phyloP scores from a whole-genome alignment of 2,797 vertebrate genomes.

The Leptatherina wallacei region DNA sequence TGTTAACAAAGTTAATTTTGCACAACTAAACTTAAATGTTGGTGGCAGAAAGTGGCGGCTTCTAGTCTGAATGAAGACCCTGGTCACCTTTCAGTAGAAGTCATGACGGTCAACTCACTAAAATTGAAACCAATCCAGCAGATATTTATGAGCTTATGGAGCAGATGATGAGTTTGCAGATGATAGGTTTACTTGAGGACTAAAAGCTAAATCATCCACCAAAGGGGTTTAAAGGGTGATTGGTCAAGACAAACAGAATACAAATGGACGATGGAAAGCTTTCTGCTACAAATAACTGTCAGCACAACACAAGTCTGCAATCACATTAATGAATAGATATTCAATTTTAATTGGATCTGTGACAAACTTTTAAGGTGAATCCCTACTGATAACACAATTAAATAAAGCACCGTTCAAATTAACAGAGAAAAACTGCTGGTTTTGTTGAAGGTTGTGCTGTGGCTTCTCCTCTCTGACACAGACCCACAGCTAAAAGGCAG shows the following conservation, averaged over 20 bases:
- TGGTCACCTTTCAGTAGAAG: background rate
- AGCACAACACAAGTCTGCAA: background rate
- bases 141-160: background rate
- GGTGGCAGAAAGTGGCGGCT: background rate
- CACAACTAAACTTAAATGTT: background rate
- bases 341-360: background rate
- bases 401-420: background rate
- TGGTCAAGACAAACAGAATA: background rate
- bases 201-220: background rate
- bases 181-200: background rate
- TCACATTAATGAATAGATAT: background rate
- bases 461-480: no score
- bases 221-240: no score
- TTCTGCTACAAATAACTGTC: background rate
- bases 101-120: background rate
- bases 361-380: background rate
- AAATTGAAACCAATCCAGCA: background rate
- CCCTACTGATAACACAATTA: background rate
- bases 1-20: background rate
- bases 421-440: no score
- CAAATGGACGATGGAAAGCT: background rate
- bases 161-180: background rate
- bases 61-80: background rate
- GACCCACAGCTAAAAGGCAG: no score
- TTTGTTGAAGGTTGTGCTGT: background rate